Conservation (phyloP, 2,888 invertebrate genomes). For the Pachydiplax longipennis region DNA sequence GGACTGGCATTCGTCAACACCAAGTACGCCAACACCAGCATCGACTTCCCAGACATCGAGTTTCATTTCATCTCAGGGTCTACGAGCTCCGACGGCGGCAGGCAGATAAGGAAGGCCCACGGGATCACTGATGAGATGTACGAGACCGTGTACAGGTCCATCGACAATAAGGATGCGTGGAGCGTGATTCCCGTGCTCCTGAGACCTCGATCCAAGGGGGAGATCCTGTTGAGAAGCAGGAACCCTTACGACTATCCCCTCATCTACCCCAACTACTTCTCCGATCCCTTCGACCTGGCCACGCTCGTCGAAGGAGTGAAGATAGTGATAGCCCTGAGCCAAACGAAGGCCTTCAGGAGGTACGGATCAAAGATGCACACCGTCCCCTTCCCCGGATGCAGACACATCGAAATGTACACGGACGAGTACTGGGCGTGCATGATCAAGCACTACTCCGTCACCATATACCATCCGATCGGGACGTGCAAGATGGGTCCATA, state of each 20-base stretch:
- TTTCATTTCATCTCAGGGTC: slow-evolving; percentile 89
- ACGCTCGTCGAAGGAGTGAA: slow-evolving; percentile 86
- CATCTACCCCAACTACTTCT: slow-evolving; percentile 91
- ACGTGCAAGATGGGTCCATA: slow-evolving; percentile 91
- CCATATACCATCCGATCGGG: slow-evolving; percentile 86
- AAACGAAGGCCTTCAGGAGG: slow-evolving; percentile 77
- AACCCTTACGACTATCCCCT: slow-evolving; percentile 89
- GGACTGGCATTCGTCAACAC: slow-evolving; percentile 89
- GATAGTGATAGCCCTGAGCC: slow-evolving; percentile 80
- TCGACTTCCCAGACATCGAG: slow-evolving; percentile 89
- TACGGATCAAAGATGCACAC: slow-evolving; percentile 76
- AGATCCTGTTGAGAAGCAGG: slow-evolving; percentile 78
- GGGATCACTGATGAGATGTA: slow-evolving; percentile 60
- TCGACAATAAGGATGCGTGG: slow-evolving; percentile 81
- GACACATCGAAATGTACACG: slow-evolving; percentile 69
- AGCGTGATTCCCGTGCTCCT: slow-evolving; percentile 84
- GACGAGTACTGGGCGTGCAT: slow-evolving; percentile 89
- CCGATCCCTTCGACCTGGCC: slow-evolving; percentile 79
- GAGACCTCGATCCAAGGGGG: slow-evolving; percentile 84
- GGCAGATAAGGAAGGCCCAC: slow-evolving; percentile 80
- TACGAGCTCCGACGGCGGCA: slow-evolving; percentile 85
- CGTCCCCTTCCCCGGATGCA: slow-evolving; percentile 79
- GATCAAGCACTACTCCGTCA: slow-evolving; percentile 81
- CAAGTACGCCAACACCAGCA: slow-evolving; percentile 78
- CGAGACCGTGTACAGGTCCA: slow-evolving; percentile 71